Evolutionary conservation across 1,140 invertebrate species (phyloP).

Genomic region (Leptoteleia sp.): DNA sequence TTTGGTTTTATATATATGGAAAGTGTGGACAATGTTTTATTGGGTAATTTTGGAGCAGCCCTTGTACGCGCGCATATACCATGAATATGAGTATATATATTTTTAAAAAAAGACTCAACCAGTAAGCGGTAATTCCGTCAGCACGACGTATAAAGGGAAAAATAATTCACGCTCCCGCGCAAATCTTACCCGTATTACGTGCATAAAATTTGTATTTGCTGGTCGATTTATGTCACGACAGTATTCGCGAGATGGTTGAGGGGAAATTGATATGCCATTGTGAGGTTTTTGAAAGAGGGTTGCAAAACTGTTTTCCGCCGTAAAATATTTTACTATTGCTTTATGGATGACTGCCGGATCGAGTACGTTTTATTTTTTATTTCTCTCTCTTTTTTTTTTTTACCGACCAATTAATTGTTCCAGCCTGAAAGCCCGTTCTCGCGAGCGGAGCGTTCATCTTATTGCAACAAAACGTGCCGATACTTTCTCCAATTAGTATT

Average conservation of each 20-base stretch:
- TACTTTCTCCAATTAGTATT: too few species aligned
- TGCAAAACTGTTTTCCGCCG: neutral
- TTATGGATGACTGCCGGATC: too few species aligned
- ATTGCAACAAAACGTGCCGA: too few species aligned
- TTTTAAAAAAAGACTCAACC: slow-evolving; percentile 3
- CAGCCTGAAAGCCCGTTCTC: too few species aligned
- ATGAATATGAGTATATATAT: slow-evolving; percentile 18
- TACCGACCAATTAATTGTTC: too few species aligned
- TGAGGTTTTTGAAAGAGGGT: neutral
- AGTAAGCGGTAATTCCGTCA: slow-evolving; percentile 9
- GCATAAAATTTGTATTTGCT: slow-evolving; percentile 40
- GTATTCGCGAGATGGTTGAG: slow-evolving; percentile 3
- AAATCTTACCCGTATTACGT: slow-evolving; percentile 28
- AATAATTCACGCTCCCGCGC: slow-evolving; percentile 28
- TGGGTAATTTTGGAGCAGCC: too few species aligned
- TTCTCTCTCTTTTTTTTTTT: too few species aligned
- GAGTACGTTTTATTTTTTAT: too few species aligned
- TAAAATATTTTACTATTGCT: slow-evolving; percentile 4
- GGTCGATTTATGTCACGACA: slow-evolving; percentile 23
- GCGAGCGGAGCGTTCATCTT: too few species aligned
- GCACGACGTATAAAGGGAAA: slow-evolving; percentile 16
- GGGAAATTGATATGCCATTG: slow-evolving; percentile 16
- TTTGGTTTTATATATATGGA: too few species aligned
- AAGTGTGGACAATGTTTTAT: too few species aligned
- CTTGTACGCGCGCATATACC: too few species aligned